Conservation (phyloP, 2,797 vertebrate genomes). For the Holocentrus rufus region DNA sequence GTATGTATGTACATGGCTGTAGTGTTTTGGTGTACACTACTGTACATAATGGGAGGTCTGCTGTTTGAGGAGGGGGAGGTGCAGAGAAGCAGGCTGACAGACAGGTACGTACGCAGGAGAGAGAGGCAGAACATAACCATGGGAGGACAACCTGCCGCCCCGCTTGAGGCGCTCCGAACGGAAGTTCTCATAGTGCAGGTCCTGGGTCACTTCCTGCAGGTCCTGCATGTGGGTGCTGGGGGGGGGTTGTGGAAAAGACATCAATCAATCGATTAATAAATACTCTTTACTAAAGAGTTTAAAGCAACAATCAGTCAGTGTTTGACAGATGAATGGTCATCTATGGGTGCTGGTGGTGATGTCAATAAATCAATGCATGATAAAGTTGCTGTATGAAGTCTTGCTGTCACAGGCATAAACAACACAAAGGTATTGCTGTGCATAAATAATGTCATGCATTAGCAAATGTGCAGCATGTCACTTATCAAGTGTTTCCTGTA, state of each 20-base stretch:
- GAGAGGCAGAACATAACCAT: slow-evolving; percentile 78
- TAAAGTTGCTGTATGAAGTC: not conserved
- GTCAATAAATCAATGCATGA: not conserved
- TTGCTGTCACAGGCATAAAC: not conserved
- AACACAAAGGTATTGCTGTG: not conserved
- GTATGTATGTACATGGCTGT: not conserved
- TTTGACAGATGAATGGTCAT: not conserved
- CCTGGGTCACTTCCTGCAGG: slow-evolving; percentile 98
- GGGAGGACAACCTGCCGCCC: slow-evolving; percentile 91
- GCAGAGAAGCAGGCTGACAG: slow-evolving; percentile 76
- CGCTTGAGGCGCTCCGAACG: slow-evolving; percentile 97
- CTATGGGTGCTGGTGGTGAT: not conserved
- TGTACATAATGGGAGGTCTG: slow-evolving; percentile 8
- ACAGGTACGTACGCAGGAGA: slow-evolving; percentile 81
- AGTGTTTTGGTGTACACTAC: not conserved
- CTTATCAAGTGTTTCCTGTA: not conserved
- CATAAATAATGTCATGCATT: not conserved
- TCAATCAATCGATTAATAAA: slow-evolving; percentile 20
- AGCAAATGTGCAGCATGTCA: not conserved
- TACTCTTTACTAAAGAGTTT: not conserved
- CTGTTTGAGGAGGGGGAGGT: slow-evolving; percentile 67
- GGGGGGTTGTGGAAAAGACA: slow-evolving; percentile 28
- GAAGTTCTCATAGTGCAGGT: slow-evolving; percentile 99
- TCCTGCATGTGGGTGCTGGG: slow-evolving; percentile 98
- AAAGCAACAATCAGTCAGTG: not conserved